Base-by-base conservation (phyloP, 2,797 vertebrate genomes). In the Lepus townsendii region DNA sequence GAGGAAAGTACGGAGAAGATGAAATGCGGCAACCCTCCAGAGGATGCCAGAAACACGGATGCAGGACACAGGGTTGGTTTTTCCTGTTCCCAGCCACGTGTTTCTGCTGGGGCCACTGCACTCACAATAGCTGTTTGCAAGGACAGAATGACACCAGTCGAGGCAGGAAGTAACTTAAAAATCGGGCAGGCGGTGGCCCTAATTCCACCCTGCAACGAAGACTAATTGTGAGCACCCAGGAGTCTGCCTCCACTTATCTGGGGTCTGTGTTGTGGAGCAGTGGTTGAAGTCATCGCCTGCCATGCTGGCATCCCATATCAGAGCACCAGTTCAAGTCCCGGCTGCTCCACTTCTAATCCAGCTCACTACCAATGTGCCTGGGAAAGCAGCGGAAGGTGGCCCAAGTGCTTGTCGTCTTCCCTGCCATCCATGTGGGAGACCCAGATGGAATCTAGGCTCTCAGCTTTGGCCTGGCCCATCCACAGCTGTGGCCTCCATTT, bases 121-220 rank as follows among this genome's bases (percentile, higher is more conserved):
- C 4, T 17, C 19, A 69, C 20, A 26, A 9, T 6, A 66, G 30
- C 47, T 62, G 57, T 75, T 93, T 50, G 89, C 60, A 14, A 82
- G 5, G 12, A n/a, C 0, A 47, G 71, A 57, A 75, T 0, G 0
- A 86, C 13, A 66, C 4, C 57, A 24, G 30, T 17, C 12, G 16
- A 50, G 66, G 50, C 80, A 62, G 60, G 32, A 24, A 32, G 38
- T 52, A 20, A 71, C 20, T 73, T 27, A 77, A 66, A 73, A 80
- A 52, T 69, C 62, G 50, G 50, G 42, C 65, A 62, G 52, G 42
- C 8, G 47, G 72, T 72, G 50, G 57, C 35, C 30, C 54, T 26
- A 10, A 47, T n/a, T 66, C 76, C 71, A 76, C 16, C 63, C 27
- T 9, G 4, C 72, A 63, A 26, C 26, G 66, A 83, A 66, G 47